Percentiles rank a stretch among this genome's conserved stretches.
phyloP scores from a whole-genome alignment of 2,797 vertebrate genomes.

The Lepilemur septentrionalis region DNA sequence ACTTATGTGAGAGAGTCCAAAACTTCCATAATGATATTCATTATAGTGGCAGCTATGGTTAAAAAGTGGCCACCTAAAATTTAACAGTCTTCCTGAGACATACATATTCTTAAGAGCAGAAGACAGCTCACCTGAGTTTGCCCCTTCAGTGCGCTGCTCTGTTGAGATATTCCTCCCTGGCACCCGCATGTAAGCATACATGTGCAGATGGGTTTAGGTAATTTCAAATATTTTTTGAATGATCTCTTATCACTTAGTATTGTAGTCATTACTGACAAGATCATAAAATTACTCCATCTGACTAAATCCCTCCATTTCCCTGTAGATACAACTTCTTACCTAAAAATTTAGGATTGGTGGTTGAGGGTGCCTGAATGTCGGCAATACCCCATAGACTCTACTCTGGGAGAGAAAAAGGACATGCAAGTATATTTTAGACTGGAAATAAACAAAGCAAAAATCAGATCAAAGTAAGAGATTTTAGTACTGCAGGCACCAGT shows the following conservation, averaged over 20 bases:
- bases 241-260: neutral
- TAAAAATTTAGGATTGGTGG: neutral
- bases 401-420: neutral
- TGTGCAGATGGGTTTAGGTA: neutral
- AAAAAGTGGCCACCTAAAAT: neutral
- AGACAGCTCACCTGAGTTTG: neutral
- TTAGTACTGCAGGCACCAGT: neutral
- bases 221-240: neutral
- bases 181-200: neutral
- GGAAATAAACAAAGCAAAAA: constrained; percentile 5
- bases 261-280: neutral
- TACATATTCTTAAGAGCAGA: neutral
- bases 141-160: neutral
- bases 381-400: neutral
- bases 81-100: neutral
- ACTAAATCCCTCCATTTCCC: neutral
- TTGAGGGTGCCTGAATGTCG: neutral
- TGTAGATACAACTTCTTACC: neutral
- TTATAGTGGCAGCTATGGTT: neutral
- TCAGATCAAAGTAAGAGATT: neutral
- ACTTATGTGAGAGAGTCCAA: neutral
- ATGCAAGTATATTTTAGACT: neutral
- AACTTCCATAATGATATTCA: neutral
- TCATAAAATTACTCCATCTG: neutral
- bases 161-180: neutral